These are phyloP conservation scores for Acrocephalus arundinaceus DNA, from an alignment of 2,113 vertebrate species.

Conservation along the genomic window DNA sequence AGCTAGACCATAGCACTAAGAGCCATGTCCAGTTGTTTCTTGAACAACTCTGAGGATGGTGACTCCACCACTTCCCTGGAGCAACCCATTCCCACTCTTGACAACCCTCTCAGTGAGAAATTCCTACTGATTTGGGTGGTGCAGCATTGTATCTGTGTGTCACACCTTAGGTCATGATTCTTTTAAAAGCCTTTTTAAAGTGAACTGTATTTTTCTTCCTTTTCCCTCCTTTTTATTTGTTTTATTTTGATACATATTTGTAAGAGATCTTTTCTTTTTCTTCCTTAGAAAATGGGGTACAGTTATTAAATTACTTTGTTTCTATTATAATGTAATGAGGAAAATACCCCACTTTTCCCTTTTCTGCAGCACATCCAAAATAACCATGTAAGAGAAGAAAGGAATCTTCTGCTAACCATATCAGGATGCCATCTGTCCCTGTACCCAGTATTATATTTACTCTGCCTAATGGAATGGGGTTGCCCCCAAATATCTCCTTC, in stretches of 20 bases:
- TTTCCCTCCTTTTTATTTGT: neutral
- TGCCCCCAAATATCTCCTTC: neutral
- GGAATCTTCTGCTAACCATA: neutral
- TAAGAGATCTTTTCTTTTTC: neutral
- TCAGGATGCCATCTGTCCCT: neutral
- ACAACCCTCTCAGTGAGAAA: neutral
- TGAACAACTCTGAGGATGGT: neutral
- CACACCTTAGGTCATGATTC: neutral
- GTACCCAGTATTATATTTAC: neutral
- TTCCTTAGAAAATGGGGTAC: neutral
- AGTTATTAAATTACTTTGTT: neutral
- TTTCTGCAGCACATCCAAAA: neutral
- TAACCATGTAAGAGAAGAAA: neutral
- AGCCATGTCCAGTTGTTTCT: neutral
- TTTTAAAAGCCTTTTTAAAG: neutral
- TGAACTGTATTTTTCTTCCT: neutral
- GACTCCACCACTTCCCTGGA: neutral
- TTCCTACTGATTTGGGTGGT: neutral
- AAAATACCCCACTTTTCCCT: neutral
- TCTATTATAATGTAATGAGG: neutral
- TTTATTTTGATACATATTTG: neutral
- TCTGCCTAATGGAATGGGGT: neutral
- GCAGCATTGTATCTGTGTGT: neutral
- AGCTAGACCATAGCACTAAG: neutral
- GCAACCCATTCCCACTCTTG: neutral